Evolutionary conservation across 1,140 invertebrate species (phyloP).

Genomic region (Zaprionus vittiger): DNA sequence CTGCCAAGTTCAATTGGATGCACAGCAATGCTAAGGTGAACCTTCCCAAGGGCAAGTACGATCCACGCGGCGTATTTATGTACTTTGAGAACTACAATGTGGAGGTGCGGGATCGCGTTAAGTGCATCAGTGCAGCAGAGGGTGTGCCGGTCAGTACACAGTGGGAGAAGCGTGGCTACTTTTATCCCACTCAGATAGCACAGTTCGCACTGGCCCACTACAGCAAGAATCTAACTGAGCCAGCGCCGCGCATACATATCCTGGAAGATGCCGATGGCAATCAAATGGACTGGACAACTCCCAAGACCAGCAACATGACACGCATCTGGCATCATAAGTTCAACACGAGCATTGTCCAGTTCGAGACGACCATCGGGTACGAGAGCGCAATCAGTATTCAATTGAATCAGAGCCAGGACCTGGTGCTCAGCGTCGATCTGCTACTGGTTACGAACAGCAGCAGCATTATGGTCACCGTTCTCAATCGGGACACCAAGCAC

Average conservation of each 20-base stretch:
- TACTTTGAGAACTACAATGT: constrained; percentile 99
- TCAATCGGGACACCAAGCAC: constrained; percentile 91
- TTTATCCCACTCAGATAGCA: constrained; percentile 99
- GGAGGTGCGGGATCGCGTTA: constrained; percentile 95
- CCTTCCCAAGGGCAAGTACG: constrained; percentile 94
- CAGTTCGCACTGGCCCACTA: constrained; percentile 99
- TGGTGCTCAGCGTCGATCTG: constrained; percentile 92
- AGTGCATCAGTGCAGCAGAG: constrained; percentile 96
- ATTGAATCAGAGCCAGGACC: constrained; percentile 90
- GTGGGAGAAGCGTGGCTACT: constrained; percentile 97
- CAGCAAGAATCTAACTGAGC: constrained; percentile 95
- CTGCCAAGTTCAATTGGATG: constrained; percentile 95
- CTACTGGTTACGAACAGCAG: constrained; percentile 91
- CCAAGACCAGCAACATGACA: constrained; percentile 87
- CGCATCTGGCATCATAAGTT: constrained; percentile 87
- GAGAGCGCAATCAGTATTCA: constrained; percentile 88
- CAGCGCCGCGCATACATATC: constrained; percentile 87
- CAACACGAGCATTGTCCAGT: constrained; percentile 88
- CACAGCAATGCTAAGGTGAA: constrained; percentile 97
- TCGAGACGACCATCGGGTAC: constrained; percentile 89
- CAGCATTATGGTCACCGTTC: constrained; percentile 91
- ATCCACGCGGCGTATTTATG: constrained; percentile 94
- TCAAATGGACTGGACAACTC: constrained; percentile 88
- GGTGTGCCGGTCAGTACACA: constrained; percentile 97
- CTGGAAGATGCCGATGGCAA: constrained; percentile 91